Evolutionary conservation across 2,888 invertebrate species (phyloP).

Genomic region (Litoditis marina): DNA sequence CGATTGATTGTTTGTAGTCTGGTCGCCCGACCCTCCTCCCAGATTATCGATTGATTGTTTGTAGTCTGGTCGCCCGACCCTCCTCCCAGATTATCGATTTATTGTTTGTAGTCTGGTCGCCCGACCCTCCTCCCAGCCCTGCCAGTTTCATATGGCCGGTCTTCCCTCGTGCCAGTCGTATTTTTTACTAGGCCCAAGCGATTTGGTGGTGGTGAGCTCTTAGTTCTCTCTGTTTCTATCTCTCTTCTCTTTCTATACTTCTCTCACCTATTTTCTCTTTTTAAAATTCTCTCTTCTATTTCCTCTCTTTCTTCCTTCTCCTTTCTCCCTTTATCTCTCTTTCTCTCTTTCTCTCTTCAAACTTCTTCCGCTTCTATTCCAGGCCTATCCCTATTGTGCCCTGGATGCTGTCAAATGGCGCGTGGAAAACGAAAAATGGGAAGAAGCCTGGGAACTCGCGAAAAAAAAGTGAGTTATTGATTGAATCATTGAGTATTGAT

Average conservation of each 20-base stretch:
- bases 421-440: constrained; percentile 50
- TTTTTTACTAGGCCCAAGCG: constrained; percentile 47
- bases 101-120: constrained; percentile 20
- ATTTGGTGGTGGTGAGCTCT: constrained; percentile 48
- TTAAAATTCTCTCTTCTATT: background rate
- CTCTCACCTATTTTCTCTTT: background rate
- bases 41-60: too few relatives aligned
- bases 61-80: too few relatives aligned
- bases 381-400: constrained; percentile 54
- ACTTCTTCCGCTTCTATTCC: background rate
- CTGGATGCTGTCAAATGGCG: constrained; percentile 57
- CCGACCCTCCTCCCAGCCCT: constrained; percentile 23
- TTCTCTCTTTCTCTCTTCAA: background rate
- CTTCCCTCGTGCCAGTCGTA: constrained; percentile 46
- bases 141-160: constrained; percentile 31
- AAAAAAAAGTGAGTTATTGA: constrained; percentile 15
- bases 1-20: too few relatives aligned
- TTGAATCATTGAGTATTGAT: too few relatives aligned
- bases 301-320: background rate
- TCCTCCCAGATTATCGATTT: background rate
- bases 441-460: constrained; percentile 50
- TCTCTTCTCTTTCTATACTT: background rate
- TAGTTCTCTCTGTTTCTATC: background rate
- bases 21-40: too few relatives aligned
- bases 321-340: background rate